Evolutionary conservation across 2,113 vertebrate species (phyloP), one percentile per base, ranked within the genome.

Genomic region (Trinectes maculatus): DNA sequence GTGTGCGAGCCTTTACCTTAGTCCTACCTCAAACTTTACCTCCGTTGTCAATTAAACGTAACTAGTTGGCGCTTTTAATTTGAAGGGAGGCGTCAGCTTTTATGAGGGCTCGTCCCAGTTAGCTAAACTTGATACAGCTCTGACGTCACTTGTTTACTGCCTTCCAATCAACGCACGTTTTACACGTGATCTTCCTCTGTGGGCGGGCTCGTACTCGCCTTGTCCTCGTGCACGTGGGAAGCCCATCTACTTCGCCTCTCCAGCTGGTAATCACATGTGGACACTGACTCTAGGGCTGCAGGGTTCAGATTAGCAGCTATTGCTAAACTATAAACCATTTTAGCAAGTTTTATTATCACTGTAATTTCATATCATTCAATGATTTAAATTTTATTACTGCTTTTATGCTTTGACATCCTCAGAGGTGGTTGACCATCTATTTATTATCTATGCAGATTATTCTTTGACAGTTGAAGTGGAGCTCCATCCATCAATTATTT

Each of bases 111-210:
- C 9, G 11, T 21, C 26, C 29, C 1, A 0, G 9, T 2, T 8
- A 1, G 6, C 22, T 53, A 26, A 24, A 65, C 64, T 82, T 84
- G 43, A 66, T 24, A 15, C 1, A 8, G 9, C 19, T 69, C 15
- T 85, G 82, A 86, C 85, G 89, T 86, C 64, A 71, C 47, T 63
- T 88, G 87, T 93, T 92, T 90, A 89, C 90, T 75, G 88, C 6
- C 68, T 75, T 77, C 74, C 58, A 69, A 51, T 60, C 21, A 66
- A 72, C 62, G 82, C 84, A 86, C 87, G 74, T 76, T 57, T 58
- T 16, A 46, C 82, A 88, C 86, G 87, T 87, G 83, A 87, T 73
- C 12, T 15, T 16, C 40, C 5, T 24, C 53, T 19, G 40, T 44
- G 59, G 57, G 71, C 85, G 82, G 40, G 65, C 77, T 71, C 77